Base-by-base conservation (phyloP, 2,113 vertebrate genomes). In the Bos javanicus region DNA sequence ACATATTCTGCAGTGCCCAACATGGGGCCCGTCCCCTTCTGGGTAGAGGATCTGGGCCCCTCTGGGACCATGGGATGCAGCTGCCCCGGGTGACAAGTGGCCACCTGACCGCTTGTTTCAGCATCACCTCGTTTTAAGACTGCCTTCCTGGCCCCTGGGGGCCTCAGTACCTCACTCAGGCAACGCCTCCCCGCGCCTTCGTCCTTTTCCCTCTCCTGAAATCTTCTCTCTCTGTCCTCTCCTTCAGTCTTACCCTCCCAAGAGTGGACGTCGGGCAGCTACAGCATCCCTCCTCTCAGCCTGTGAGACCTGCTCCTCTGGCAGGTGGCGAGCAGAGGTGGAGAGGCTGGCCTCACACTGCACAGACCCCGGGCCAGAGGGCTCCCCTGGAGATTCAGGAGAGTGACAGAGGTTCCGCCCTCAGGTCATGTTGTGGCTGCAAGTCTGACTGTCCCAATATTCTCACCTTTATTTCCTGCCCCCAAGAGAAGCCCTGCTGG, bases 111-210 rank as follows among this genome's bases (percentile, higher is more conserved):
- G 19, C n/a, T 39, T 1, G 10, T 71, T 74, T 71, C n/a, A 71
- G 67, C 67, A 39, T 36, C 67, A 21, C n/a, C 33, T 17, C 7
- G 0, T 19, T 19, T 67, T 17, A 67, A 67, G 62, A 7, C 33
- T n/a, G 62, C 62, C 16, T n/a, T n/a, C 33, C 33, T n/a, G 62
- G 33, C 33, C 33, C 60, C n/a, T 36, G 10, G n/a, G n/a, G 67
- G n/a, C 19, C 67, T 74, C 19, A 74, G 36, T 23, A 23, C 19
- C n/a, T 74, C 67, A 23, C 67, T 23, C n/a, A 23, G 67, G 67
- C 67, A 71, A 71, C 0, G 2, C n/a, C 10, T 23, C n/a, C n/a
- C n/a, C n/a, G 0, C 5, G 9, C 19, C n/a, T 23, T 23, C 6
- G 67, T 39, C 67, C n/a, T 74, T 36, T 74, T 74, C n/a, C n/a